These are phyloP conservation scores for Bubo scandiacus DNA, from an alignment of 2,113 vertebrate species.

Conservation along the genomic window DNA sequence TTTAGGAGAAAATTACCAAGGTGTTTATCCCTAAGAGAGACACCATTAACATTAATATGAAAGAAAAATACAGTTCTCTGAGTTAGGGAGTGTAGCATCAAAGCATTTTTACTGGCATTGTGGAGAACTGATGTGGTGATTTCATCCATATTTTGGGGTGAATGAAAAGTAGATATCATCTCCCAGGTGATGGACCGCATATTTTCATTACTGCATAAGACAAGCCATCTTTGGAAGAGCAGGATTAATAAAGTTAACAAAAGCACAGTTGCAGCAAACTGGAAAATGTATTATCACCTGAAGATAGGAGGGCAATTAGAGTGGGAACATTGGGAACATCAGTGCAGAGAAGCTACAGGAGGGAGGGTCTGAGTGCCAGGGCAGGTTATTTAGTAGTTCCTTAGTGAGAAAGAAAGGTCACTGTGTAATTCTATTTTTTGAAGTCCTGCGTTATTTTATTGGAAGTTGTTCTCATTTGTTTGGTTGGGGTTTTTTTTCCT, in stretches of 20 bases:
- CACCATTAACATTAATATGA: conserved; percentile 29
- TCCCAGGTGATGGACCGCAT: neutral
- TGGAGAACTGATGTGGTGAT: neutral
- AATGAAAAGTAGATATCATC: neutral
- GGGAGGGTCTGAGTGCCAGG: neutral
- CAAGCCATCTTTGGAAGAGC: neutral
- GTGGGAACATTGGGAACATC: neutral
- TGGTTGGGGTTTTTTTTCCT: neutral
- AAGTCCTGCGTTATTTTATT: neutral
- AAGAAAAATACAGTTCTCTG: conserved; percentile 20
- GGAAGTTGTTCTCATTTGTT: neutral
- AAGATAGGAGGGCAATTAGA: neutral
- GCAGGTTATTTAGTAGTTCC: neutral
- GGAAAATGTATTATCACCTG: neutral
- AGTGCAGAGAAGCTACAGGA: neutral
- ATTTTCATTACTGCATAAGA: neutral
- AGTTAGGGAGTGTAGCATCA: neutral
- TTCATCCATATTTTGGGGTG: neutral
- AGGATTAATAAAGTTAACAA: conserved; percentile 33
- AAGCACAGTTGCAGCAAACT: neutral
- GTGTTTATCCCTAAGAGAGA: conserved; percentile 39
- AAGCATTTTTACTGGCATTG: neutral
- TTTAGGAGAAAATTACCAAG: conserved; percentile 53
- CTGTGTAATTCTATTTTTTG: neutral
- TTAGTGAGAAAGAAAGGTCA: neutral